Percentiles rank a stretch among this genome's conserved stretches.
Conservation (phyloP, 2,113 vertebrate genomes). For the Notothenia rossii region DNA sequence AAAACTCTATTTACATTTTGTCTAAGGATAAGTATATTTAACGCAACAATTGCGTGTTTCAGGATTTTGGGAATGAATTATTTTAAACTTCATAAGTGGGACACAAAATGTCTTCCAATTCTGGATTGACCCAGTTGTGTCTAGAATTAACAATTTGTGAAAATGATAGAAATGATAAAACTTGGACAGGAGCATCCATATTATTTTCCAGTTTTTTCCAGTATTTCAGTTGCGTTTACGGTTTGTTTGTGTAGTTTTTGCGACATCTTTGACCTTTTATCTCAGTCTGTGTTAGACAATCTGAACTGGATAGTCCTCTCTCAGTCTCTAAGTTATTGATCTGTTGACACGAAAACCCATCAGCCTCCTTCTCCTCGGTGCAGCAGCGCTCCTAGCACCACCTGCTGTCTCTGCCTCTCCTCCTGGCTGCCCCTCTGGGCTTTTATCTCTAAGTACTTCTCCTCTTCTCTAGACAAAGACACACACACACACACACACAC, state of each 20-base stretch:
- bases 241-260: slow-evolving; percentile 23
- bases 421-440: slow-evolving; percentile 38
- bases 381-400: slow-evolving; percentile 43
- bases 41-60: too few species aligned
- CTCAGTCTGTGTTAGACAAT: slow-evolving; percentile 38
- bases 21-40: too few species aligned
- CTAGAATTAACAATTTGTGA: too few species aligned
- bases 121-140: too few species aligned
- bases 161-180: too few species aligned
- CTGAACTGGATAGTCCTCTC: slow-evolving; percentile 49
- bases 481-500: slow-evolving; percentile 17
- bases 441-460: slow-evolving; percentile 50
- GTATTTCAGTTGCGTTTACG: slow-evolving; percentile 6
- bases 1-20: too few species aligned
- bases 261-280: slow-evolving; percentile 40
- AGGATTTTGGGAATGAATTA: too few species aligned
- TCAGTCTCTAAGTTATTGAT: slow-evolving; percentile 62
- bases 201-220: slow-evolving; percentile 23
- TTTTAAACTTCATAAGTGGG: too few species aligned
- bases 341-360: slow-evolving; percentile 54
- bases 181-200: not conserved
- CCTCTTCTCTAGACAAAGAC: slow-evolving; percentile 9
- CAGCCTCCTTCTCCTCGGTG: slow-evolving; percentile 33
- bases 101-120: too few species aligned
- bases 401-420: slow-evolving; percentile 47